Conservation (phyloP, 2,888 invertebrate genomes). For the Schrankia costaestrigalis region DNA sequence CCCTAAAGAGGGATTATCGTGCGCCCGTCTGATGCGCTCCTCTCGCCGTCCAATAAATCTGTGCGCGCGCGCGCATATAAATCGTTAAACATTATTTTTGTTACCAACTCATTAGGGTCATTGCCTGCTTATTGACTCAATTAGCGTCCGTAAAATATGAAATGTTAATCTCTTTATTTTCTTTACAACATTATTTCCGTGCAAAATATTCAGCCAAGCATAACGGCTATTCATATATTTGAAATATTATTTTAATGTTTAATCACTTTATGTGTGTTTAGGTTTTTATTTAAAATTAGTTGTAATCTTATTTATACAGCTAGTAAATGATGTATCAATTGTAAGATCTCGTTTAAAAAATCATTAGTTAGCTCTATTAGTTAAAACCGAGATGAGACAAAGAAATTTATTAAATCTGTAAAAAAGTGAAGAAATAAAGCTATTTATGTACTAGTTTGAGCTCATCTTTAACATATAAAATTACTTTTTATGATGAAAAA, state of each 20-base stretch:
- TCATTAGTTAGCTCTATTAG: too few species aligned
- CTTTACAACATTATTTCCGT: constrained; percentile 45
- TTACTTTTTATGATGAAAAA: too few species aligned
- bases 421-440: too few species aligned
- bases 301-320: background rate
- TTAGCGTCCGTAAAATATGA: constrained; percentile 64
- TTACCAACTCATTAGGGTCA: constrained; percentile 79
- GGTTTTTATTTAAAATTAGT: background rate
- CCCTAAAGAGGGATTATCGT: constrained; percentile 69
- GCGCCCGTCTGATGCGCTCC: constrained; percentile 45
- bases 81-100: constrained; percentile 78
- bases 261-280: constrained; percentile 12
- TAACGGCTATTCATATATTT: constrained; percentile 39
- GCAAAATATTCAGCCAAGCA: constrained; percentile 54
- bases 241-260: constrained; percentile 10
- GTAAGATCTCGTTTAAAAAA: too few species aligned
- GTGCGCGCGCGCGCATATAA: constrained; percentile 74
- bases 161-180: constrained; percentile 57
- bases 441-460: too few species aligned
- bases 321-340: background rate
- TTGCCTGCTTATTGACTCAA: constrained; percentile 77
- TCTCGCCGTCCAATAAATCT: constrained; percentile 68
- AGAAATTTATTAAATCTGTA: too few species aligned
- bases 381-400: too few species aligned
- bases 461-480: too few species aligned